Percentiles rank a stretch among this genome's conserved stretches.
phyloP scores from a whole-genome alignment of 2,888 invertebrate genomes.

The Baccha elongata region DNA sequence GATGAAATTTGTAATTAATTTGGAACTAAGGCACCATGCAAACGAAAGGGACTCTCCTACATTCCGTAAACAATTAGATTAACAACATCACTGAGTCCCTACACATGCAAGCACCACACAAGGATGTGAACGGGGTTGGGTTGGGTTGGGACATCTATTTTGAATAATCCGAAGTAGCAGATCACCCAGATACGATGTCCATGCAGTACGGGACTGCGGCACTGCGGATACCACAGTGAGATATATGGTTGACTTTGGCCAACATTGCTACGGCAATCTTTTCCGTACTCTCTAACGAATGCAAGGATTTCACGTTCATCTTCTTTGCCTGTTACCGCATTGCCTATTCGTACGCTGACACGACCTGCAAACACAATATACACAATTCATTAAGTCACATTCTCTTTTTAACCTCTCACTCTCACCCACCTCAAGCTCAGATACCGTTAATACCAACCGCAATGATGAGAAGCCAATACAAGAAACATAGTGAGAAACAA shows the following conservation, averaged over 20 bases:
- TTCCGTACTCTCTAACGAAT: constrained; percentile 83
- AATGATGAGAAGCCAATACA: constrained; percentile 85
- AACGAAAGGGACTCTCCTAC: constrained; percentile 77
- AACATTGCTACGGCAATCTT: constrained; percentile 83
- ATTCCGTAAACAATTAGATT: constrained; percentile 85
- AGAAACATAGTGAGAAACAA: constrained; percentile 84
- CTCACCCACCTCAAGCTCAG: neutral
- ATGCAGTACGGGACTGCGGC: too few species aligned
- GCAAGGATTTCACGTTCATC: constrained; percentile 85
- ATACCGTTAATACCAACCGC: constrained; percentile 77
- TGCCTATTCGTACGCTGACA: constrained; percentile 83
- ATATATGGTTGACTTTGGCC: constrained; percentile 85
- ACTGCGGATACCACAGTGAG: constrained; percentile 85
- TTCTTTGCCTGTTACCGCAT: constrained; percentile 85
- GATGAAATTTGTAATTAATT: constrained; percentile 25
- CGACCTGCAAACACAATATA: constrained; percentile 81
- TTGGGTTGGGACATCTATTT: constrained; percentile 87
- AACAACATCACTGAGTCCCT: constrained; percentile 84
- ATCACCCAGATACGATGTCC: constrained; percentile 93
- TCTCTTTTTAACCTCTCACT: too few species aligned
- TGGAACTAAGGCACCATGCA: constrained; percentile 2
- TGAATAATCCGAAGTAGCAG: constrained; percentile 90
- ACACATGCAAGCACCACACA: constrained; percentile 86
- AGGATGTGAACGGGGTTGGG: constrained; percentile 90
- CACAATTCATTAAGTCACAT: constrained; percentile 1